Evolutionary conservation across 2,797 vertebrate genomes (phyloP), one percentile per base, ranked within the genome.

Genomic region (Menidia menidia): DNA sequence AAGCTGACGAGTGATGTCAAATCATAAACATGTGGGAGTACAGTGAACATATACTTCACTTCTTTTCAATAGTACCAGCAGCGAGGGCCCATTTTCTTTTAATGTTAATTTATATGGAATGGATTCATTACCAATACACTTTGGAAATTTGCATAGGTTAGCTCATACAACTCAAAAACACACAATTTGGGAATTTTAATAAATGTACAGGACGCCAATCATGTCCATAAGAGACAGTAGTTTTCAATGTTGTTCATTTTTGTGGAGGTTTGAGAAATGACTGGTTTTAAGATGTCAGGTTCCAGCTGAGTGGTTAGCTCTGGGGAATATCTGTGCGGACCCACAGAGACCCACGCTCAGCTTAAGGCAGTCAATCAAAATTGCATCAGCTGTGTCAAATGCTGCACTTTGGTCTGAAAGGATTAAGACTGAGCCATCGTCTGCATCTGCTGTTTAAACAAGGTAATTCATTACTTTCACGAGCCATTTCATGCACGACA

Each of bases 291-390:
- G 59, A 56, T 10, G 32, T 67, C 44, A 71, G 67, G 30, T 59
- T 76, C 45, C 41, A 31, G 60, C 15, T 67, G 48, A 75, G 62
- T 4, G 0, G 41, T 39, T 25, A 47, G 51, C 51, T 67, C 48
- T 57, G 14, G 55, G 30, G 52, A 66, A 48, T 44, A 25, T 75
- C 55, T 52, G 45, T n/a, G 52, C 75, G 71, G 78, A 78, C 75
- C 75, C 71, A 52, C 30, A 77, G 68, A 77, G 61, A 75, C 68
- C 64, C 61, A 54, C 68, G 43, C 65, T 32, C n/a, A 16, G 75
- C 79, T 88, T 53, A 60, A 83, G 83, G 88, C 84, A 68, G 50
- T 78, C 63, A 77, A 84, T 89, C 84, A 87, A 87, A 88, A 75
- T 71, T 87, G 79, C 71, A 87, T 82, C 73, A 67, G 68, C 74